Base-by-base conservation (phyloP, 2,888 invertebrate genomes). In the Drymonia ruficornis region DNA sequence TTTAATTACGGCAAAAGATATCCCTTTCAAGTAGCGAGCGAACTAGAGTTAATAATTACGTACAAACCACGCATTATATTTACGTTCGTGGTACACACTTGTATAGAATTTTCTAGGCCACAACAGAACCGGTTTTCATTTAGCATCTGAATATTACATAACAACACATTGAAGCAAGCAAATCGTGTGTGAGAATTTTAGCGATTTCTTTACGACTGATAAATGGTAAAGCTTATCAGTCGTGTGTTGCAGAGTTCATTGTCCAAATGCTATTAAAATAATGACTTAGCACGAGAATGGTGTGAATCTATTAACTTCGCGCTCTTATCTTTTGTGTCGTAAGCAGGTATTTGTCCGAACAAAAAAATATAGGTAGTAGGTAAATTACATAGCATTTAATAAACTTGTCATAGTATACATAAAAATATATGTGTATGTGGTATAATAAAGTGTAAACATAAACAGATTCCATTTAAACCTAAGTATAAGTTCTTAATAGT, bases 221-320 rank as follows among this genome's bases (percentile, higher is more conserved):
- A 75, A 50, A 48, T 15, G 28, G 2, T 16, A 16, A 28, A 29
- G 13, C 42, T 63, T 61, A 60, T 58, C 59, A 45, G 45, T 23
- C n/a, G 7, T 13, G 18, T 44, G 48, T 61, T 55, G 50, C 52
- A 48, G 51, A 70, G 77, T 74, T 75, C 77, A 76, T 70, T 68
- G 74, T 74, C 65, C 70, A 75, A 66, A 44, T 43, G 49, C 13
- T 42, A 18, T 36, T 43, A 18, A n/a, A 36, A 29, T 44, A 23
- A 40, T 15, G 40, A 16, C 43, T 19, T 18, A 11, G 16, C 19
- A 13, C 18, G 43, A 43, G n/a, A 8, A 40, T 12, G n/a, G 40
- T 40, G 16, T 13, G 40, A 9, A 8, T 16, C 23, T 23, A 23
- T 6, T 23, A 23, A 6, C 7, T 23, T 23, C 23, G 7, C 23